phyloP scores from a whole-genome alignment of 2,797 vertebrate genomes.

The Mycteria americana region DNA sequence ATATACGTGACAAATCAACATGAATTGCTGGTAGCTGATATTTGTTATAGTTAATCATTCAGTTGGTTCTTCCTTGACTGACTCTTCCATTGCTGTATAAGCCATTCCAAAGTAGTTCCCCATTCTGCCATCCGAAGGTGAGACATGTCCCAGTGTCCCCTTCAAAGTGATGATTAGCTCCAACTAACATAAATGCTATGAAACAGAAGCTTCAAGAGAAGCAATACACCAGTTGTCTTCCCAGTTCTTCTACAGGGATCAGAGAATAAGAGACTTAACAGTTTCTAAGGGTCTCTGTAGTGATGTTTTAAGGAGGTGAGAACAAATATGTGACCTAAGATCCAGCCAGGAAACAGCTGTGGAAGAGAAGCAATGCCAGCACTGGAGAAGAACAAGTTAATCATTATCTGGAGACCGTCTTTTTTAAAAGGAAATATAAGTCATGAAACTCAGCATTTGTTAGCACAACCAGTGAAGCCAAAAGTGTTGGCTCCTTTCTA shows the following conservation, averaged over 20 bases:
- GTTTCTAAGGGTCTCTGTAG: background rate
- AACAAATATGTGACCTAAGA: background rate
- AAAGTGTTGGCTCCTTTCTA: background rate
- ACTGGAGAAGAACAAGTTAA: background rate
- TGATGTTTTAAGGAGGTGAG: background rate
- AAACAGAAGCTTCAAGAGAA: background rate
- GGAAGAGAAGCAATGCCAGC: background rate
- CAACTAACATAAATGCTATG: background rate
- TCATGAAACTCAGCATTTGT: background rate
- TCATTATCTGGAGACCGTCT: background rate
- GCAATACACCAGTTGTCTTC: background rate
- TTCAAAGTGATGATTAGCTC: background rate
- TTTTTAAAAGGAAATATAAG: background rate
- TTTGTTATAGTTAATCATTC: background rate
- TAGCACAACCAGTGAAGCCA: background rate
- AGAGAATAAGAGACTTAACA: background rate
- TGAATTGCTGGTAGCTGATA: background rate
- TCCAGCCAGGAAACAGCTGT: background rate
- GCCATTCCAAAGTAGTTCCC: background rate
- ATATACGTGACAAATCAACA: background rate
- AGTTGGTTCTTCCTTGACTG: background rate
- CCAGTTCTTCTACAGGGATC: background rate
- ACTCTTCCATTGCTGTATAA: background rate
- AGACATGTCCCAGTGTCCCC: background rate
- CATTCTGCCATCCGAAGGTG: background rate